Conservation (phyloP, 2,113 vertebrate genomes). For the Phylloscopus trochilus region DNA sequence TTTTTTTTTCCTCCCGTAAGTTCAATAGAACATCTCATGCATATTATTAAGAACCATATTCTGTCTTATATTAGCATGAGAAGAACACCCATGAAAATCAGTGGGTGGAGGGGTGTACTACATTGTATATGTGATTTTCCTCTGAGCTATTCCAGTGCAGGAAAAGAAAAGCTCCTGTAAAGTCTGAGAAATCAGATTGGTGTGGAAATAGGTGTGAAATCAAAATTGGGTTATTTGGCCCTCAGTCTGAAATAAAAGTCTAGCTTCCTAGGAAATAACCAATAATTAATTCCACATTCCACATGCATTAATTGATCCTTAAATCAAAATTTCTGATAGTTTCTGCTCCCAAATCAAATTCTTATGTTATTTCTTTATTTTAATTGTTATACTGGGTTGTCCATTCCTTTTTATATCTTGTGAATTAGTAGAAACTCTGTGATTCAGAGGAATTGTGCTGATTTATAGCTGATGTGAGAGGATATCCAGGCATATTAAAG, state of each 20-base stretch:
- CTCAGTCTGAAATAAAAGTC: conserved; percentile 30
- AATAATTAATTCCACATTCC: conserved; percentile 39
- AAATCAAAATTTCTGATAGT: conserved; percentile 31
- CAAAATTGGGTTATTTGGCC: conserved; percentile 47
- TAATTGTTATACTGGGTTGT: conserved; percentile 25
- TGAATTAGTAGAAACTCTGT: conserved; percentile 28
- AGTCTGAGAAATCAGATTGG: conserved; percentile 8
- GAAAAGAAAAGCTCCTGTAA: conserved; percentile 6
- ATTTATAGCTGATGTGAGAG: conserved; percentile 48
- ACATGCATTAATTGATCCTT: conserved; percentile 19
- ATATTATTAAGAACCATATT: conserved; percentile 42
- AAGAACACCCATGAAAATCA: conserved; percentile 46
- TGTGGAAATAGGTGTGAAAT: conserved; percentile 58
- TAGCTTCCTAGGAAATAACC: conserved; percentile 24
- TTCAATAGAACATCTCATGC: conserved; percentile 49
- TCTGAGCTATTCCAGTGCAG: conserved; percentile 20
- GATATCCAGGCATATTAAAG: conserved; percentile 45
- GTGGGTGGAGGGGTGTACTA: conserved; percentile 22
- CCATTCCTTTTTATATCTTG: background rate
- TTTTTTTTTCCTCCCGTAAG: background rate
- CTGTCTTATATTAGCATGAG: conserved; percentile 25
- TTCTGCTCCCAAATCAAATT: conserved; percentile 40
- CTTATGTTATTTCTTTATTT: conserved; percentile 16
- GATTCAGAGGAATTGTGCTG: conserved; percentile 22
- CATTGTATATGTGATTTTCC: background rate